Conservation (phyloP, 2,888 invertebrate genomes). For the Linyphia triangularis region DNA sequence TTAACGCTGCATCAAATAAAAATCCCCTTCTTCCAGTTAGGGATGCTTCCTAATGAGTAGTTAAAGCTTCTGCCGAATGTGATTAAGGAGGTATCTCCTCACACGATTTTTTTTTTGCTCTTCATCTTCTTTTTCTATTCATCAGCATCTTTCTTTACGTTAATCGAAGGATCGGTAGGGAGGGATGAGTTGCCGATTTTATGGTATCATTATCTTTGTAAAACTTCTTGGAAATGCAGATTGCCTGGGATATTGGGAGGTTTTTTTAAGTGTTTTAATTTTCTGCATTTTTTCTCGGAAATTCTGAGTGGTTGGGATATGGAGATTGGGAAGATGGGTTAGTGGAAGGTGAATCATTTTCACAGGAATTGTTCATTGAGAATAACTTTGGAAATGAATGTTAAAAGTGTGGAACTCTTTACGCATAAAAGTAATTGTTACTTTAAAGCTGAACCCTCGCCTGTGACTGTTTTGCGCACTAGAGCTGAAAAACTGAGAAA, state of each 20-base stretch:
- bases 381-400: too few relatives aligned
- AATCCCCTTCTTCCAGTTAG: slow-evolving; percentile 17
- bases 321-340: neutral
- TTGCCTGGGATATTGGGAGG: slow-evolving; percentile 31
- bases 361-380: too few relatives aligned
- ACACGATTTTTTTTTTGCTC: slow-evolving; percentile 6
- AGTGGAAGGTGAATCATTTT: neutral
- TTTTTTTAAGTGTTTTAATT: slow-evolving; percentile 9
- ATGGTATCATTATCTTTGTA: slow-evolving; percentile 45
- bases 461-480: too few relatives aligned
- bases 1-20: slow-evolving; percentile 19
- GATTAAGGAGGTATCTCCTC: slow-evolving; percentile 35
- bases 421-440: neutral
- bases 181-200: slow-evolving; percentile 44
- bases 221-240: slow-evolving; percentile 17
- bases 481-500: too few relatives aligned
- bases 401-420: too few relatives aligned
- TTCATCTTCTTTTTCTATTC: neutral
- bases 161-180: slow-evolving; percentile 41
- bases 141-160: slow-evolving; percentile 12
- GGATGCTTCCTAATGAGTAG: slow-evolving; percentile 38
- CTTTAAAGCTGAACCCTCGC: too few relatives aligned
- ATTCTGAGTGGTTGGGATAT: neutral
- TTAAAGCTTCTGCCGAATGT: slow-evolving; percentile 59
- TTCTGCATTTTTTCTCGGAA: neutral